These are phyloP conservation scores for Papilio protenor DNA, from an alignment of 2,888 invertebrate species.

Conservation along the genomic window DNA sequence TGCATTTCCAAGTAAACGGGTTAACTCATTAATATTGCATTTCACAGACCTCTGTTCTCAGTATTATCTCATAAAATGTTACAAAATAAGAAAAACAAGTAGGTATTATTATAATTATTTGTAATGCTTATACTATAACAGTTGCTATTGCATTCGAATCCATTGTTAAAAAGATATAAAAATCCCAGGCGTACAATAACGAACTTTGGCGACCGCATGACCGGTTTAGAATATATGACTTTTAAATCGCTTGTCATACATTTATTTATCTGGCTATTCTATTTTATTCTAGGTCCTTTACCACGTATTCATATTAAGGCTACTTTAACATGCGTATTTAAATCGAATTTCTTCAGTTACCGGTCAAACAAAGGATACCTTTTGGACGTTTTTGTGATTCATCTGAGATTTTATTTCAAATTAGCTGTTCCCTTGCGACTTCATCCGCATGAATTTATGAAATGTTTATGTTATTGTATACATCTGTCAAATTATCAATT, in stretches of 20 bases:
- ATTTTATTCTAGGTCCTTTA: neutral
- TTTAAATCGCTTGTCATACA: neutral
- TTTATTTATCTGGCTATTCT: neutral
- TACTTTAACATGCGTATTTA: neutral
- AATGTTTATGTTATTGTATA: no score
- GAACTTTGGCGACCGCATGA: slow-evolving; percentile 14
- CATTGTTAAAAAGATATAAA: slow-evolving; percentile 3
- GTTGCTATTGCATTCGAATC: neutral
- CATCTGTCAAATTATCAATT: no score
- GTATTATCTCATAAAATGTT: neutral
- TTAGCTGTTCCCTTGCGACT: no score
- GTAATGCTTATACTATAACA: neutral
- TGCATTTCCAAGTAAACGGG: neutral
- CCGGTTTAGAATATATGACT: slow-evolving; percentile 8
- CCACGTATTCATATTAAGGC: neutral
- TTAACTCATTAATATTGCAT: neutral
- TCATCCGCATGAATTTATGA: no score
- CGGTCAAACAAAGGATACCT: neutral
- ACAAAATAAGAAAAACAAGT: neutral
- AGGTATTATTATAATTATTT: neutral
- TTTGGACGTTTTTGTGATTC: neutral
- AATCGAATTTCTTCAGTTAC: neutral
- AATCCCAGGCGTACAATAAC: slow-evolving; percentile 4
- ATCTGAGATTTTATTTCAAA: no score
- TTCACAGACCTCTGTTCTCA: neutral